A percentile compares a stretch with the other conserved stretches of the same genome.
Evolutionary conservation across 2,888 invertebrate genomes (phyloP).

Genomic region (Eupithecia abbreviata): DNA sequence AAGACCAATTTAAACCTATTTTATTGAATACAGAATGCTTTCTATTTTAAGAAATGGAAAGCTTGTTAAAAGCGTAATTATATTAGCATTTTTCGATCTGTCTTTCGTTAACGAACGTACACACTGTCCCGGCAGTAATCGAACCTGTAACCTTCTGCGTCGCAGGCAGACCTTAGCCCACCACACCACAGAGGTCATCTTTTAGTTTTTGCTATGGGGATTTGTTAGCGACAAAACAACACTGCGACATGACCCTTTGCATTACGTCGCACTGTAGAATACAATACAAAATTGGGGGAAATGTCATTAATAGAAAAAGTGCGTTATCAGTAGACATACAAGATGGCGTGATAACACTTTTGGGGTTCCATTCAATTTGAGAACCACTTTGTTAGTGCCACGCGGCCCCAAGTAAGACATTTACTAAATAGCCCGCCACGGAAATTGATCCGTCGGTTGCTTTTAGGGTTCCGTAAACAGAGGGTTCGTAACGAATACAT

Average conservation of each 20-base stretch:
- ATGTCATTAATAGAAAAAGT: constrained; percentile 78
- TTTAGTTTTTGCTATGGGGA: too few relatives aligned
- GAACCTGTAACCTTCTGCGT: too few relatives aligned
- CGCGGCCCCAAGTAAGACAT: constrained; percentile 11
- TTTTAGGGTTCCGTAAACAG: constrained; percentile 2
- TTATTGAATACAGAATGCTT: too few relatives aligned
- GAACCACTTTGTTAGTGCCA: constrained; percentile 11
- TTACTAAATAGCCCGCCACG: background rate
- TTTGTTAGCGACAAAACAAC: background rate
- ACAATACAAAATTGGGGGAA: constrained; percentile 55
- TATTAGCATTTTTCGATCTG: too few relatives aligned
- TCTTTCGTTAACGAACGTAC: too few relatives aligned
- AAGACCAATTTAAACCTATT: too few relatives aligned
- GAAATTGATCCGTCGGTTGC: background rate
- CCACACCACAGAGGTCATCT: too few relatives aligned
- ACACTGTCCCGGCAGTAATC: too few relatives aligned
- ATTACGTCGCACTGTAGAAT: constrained; percentile 19
- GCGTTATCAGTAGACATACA: constrained; percentile 63
- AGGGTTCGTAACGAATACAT: background rate
- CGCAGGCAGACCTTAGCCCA: too few relatives aligned
- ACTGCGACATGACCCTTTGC: background rate
- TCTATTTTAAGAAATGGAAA: too few relatives aligned
- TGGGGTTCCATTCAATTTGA: constrained; percentile 26
- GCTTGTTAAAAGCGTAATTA: too few relatives aligned
- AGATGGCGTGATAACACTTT: constrained; percentile 28